Conservation (phyloP, 2,797 vertebrate genomes). For the Masticophis lateralis region DNA sequence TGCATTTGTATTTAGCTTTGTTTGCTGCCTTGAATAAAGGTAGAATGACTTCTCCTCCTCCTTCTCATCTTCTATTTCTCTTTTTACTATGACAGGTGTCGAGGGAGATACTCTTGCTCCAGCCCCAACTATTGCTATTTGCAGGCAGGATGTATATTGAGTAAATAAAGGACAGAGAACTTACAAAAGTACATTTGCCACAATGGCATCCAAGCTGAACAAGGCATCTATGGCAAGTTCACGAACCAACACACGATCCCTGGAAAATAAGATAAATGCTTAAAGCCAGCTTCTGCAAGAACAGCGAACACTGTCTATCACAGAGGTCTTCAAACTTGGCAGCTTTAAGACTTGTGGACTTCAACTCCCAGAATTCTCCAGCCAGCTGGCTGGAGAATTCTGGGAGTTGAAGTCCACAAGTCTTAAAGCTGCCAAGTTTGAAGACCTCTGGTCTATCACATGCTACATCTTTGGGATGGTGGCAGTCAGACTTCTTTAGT, state of each 20-base stretch:
- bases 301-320: rapidly evolving
- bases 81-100: not conserved
- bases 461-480: not conserved
- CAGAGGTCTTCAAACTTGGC: too few relatives aligned
- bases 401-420: too few relatives aligned
- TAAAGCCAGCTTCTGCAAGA: not conserved
- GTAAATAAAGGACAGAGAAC: constrained; percentile 54
- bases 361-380: too few relatives aligned
- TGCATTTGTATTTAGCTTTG: not conserved
- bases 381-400: too few relatives aligned
- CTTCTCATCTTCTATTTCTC: not conserved
- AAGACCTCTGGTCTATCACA: too few relatives aligned
- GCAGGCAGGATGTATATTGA: not conserved
- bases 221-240: constrained; percentile 86
- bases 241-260: constrained; percentile 80
- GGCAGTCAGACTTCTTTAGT: not conserved
- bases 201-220: constrained; percentile 87
- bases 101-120: not conserved
- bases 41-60: not conserved
- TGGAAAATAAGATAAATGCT: constrained; percentile 57
- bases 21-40: not conserved
- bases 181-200: constrained; percentile 93
- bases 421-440: too few relatives aligned
- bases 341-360: too few relatives aligned
- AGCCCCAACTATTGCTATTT: not conserved